phyloP scores from a whole-genome alignment of 1,140 invertebrate species.

The Littorina saxatilis region DNA sequence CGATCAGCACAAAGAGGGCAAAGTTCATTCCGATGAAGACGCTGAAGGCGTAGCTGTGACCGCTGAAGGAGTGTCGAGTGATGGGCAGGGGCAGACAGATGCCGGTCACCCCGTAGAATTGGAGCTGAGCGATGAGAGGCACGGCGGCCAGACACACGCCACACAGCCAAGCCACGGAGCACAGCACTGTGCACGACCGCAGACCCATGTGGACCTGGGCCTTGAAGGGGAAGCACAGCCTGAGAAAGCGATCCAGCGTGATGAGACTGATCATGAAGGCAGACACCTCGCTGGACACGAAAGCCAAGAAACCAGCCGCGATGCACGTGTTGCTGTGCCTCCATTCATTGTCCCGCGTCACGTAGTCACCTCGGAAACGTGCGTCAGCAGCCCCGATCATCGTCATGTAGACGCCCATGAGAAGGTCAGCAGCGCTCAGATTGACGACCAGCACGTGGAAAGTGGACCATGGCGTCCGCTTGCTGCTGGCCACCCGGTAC shows the following conservation, averaged over 20 bases:
- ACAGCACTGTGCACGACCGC: slow-evolving; percentile 10
- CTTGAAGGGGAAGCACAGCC: slow-evolving; percentile 61
- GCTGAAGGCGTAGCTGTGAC: slow-evolving; percentile 46
- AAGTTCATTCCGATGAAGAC: slow-evolving; percentile 53
- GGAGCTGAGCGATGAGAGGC: too few relatives aligned
- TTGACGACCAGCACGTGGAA: slow-evolving; percentile 53
- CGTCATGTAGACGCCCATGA: slow-evolving; percentile 67
- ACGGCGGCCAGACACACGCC: slow-evolving; percentile 37
- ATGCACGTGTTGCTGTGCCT: slow-evolving; percentile 52
- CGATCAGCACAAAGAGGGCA: too few relatives aligned
- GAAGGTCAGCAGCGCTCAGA: slow-evolving; percentile 59
- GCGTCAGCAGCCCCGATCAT: slow-evolving; percentile 64
- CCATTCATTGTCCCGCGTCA: slow-evolving; percentile 56
- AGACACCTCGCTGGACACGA: too few relatives aligned
- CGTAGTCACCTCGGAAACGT: slow-evolving; percentile 58
- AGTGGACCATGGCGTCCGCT: slow-evolving; percentile 33
- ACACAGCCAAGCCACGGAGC: slow-evolving; percentile 34
- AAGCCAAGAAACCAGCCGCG: slow-evolving; percentile 59
- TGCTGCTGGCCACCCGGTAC: slow-evolving; percentile 29
- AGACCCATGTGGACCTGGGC: slow-evolving; percentile 28
- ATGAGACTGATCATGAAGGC: too few relatives aligned
- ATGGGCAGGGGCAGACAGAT: slow-evolving; percentile 55
- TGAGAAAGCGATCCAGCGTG: slow-evolving; percentile 56
- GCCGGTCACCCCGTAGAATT: too few relatives aligned
- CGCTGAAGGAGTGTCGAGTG: slow-evolving; percentile 24